Evolutionary conservation across 2,888 invertebrate genomes (phyloP).

Genomic region (Epicampocera succincta): DNA sequence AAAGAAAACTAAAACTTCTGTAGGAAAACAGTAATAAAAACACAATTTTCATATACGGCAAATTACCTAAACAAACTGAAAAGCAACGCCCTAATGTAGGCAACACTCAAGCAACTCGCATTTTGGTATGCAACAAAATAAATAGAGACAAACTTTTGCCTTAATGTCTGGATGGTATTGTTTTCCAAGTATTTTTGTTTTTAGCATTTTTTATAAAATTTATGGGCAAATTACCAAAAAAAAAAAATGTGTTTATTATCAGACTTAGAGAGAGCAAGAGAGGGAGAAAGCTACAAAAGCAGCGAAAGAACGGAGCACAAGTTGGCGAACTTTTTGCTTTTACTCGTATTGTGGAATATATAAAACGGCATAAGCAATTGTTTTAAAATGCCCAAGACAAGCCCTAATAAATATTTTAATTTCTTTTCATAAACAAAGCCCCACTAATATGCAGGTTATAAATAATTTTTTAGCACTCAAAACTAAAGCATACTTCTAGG

Average conservation of each 20-base stretch:
- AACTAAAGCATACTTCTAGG: slow-evolving; percentile 44
- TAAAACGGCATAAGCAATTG: slow-evolving; percentile 48
- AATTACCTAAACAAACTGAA: slow-evolving; percentile 56
- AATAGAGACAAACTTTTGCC: slow-evolving; percentile 17
- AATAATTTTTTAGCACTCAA: slow-evolving; percentile 9
- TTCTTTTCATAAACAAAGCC: slow-evolving; percentile 1
- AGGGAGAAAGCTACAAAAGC: neutral
- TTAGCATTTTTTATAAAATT: slow-evolving; percentile 17
- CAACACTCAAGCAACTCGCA: slow-evolving; percentile 34
- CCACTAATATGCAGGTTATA: slow-evolving; percentile 42
- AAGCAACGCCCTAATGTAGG: slow-evolving; percentile 59
- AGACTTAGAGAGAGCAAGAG: neutral
- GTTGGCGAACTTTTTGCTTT: slow-evolving; percentile 71
- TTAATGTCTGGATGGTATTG: slow-evolving; percentile 44
- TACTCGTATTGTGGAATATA: slow-evolving; percentile 67
- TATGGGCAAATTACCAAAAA: slow-evolving; percentile 6
- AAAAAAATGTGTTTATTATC: neutral
- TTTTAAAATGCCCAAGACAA: slow-evolving; percentile 66
- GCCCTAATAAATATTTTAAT: slow-evolving; percentile 55
- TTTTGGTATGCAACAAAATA: neutral
- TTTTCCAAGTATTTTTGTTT: slow-evolving; percentile 41
- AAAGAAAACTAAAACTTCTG: slow-evolving; percentile 40
- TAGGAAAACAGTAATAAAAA: slow-evolving; percentile 55
- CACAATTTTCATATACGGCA: slow-evolving; percentile 56
- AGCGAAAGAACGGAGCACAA: slow-evolving; percentile 11